Evolutionary conservation across 2,113 vertebrate species (phyloP).

Genomic region (Spermophilus dauricus): DNA sequence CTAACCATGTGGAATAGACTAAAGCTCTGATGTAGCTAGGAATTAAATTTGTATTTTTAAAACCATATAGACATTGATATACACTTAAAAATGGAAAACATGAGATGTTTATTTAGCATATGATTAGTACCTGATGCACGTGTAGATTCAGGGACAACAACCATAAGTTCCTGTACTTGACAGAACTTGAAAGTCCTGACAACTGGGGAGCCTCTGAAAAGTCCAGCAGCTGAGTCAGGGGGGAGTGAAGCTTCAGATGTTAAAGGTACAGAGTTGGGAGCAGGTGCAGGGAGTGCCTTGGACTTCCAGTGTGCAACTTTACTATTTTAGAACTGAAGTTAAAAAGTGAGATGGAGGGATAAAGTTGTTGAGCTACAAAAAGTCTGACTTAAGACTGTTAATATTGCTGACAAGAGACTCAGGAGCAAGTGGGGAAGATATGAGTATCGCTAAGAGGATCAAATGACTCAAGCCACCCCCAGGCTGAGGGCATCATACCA

Average conservation of each 20-base stretch:
- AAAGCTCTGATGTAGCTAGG: neutral
- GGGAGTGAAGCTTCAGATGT: rapidly evolving
- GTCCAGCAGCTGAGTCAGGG: neutral
- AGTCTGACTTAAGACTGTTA: neutral
- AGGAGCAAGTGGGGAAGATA: neutral
- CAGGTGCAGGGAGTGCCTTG: neutral
- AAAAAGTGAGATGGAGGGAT: neutral
- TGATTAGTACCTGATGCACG: neutral
- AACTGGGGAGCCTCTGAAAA: neutral
- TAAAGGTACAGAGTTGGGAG: neutral
- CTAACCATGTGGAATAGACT: neutral
- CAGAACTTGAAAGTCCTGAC: neutral
- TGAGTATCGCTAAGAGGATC: neutral
- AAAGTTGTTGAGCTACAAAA: neutral
- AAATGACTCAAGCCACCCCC: neutral
- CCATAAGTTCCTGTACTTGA: neutral
- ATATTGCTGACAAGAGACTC: neutral
- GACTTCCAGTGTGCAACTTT: neutral
- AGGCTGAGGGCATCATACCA: neutral
- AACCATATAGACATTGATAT: neutral
- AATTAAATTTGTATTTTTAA: neutral
- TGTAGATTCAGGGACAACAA: neutral
- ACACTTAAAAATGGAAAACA: neutral
- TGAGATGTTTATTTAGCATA: neutral
- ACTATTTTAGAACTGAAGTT: neutral